Conservation (phyloP, 2,113 vertebrate genomes). For the Pelodiscus sinensis region DNA sequence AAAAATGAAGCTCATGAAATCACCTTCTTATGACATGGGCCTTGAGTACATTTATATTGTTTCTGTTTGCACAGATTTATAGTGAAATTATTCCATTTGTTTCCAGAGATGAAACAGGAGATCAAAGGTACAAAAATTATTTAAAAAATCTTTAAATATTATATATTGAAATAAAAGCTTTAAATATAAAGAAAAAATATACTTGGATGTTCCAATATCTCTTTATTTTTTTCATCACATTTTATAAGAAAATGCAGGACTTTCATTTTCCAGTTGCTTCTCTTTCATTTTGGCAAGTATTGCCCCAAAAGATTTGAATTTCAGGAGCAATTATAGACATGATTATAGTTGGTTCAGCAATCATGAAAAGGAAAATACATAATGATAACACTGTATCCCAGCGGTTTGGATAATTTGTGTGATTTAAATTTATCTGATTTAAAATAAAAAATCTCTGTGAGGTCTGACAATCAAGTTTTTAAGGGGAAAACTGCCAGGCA, state of each 20-base stretch:
- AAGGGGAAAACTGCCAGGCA: not conserved
- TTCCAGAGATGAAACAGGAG: slow-evolving; percentile 71
- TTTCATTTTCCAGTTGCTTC: slow-evolving; percentile 49
- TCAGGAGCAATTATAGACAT: slow-evolving; percentile 20
- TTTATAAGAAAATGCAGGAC: slow-evolving; percentile 72
- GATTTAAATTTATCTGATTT: slow-evolving; percentile 17
- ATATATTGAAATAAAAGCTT: slow-evolving; percentile 76
- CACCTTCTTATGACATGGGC: slow-evolving; percentile 77
- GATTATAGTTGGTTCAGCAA: slow-evolving; percentile 26
- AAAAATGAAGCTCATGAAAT: slow-evolving; percentile 72
- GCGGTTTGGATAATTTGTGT: not conserved
- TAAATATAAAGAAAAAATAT: slow-evolving; percentile 74
- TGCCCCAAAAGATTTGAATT: slow-evolving; percentile 36
- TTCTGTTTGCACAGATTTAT: slow-evolving; percentile 89
- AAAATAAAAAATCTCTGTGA: slow-evolving; percentile 11
- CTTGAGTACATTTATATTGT: slow-evolving; percentile 75
- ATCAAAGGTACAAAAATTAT: slow-evolving; percentile 80
- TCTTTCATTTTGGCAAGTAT: slow-evolving; percentile 44
- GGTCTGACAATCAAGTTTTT: not conserved
- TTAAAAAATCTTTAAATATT: slow-evolving; percentile 78
- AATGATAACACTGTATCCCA: not conserved
- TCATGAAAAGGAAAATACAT: not conserved
- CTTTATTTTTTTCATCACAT: slow-evolving; percentile 81
- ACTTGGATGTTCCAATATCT: slow-evolving; percentile 71
- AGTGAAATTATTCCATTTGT: slow-evolving; percentile 81